Evolutionary conservation across 1,140 invertebrate genomes (phyloP).

Genomic region (Listronotus oregonensis): DNA sequence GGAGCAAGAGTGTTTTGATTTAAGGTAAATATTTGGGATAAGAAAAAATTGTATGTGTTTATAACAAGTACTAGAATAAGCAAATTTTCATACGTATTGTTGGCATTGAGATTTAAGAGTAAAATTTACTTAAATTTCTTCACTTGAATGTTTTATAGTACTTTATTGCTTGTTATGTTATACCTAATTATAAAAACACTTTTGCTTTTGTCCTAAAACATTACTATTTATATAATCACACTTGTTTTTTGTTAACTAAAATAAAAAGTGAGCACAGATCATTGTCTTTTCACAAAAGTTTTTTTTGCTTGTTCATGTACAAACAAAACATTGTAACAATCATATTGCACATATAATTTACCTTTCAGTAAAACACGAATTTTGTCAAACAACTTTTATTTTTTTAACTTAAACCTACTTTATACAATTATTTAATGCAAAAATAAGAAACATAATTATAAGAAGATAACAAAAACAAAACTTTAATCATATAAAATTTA

Average conservation of each 20-base stretch:
- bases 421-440: not conserved
- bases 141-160: no score
- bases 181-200: no score
- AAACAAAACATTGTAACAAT: conserved; percentile 18
- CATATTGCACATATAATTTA: conserved; percentile 24
- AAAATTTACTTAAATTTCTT: no score
- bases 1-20: no score
- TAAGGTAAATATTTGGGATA: no score
- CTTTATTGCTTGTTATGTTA: no score
- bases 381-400: conserved; percentile 13
- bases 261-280: conserved; percentile 43
- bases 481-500: no score
- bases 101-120: no score
- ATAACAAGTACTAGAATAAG: no score
- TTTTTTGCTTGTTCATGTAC: conserved; percentile 6
- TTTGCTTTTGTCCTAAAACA: conserved; percentile 14
- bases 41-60: no score
- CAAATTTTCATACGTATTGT: no score
- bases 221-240: conserved; percentile 51
- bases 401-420: no score
- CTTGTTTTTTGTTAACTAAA: conserved; percentile 37
- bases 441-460: conserved; percentile 1
- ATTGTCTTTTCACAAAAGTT: conserved; percentile 45
- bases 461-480: conserved; percentile 4
- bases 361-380: conserved; percentile 1